Conservation (phyloP, 2,113 vertebrate genomes). For the Galemys pyrenaicus region DNA sequence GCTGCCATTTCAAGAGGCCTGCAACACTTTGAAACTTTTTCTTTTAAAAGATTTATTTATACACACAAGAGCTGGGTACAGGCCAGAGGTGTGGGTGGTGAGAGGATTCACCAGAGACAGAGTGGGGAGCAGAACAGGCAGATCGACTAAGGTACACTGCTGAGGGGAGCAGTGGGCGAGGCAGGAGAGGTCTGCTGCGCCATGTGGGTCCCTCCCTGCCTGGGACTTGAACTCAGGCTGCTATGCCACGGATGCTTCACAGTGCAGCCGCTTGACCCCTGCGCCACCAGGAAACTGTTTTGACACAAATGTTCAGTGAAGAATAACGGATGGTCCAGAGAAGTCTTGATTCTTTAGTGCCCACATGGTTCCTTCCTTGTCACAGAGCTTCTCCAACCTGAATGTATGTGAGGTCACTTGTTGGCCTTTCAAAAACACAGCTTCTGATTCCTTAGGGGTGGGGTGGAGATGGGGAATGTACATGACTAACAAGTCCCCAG, state of each 20-base stretch:
- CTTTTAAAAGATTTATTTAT: too few relatives aligned
- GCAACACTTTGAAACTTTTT: constrained; percentile 42
- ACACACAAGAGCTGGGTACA: too few relatives aligned
- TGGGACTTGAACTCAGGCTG: too few relatives aligned
- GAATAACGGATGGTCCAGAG: neutral
- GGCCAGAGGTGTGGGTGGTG: too few relatives aligned
- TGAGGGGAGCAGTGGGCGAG: too few relatives aligned
- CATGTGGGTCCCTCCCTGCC: too few relatives aligned
- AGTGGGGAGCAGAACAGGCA: too few relatives aligned
- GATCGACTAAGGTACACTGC: too few relatives aligned
- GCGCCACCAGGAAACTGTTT: constrained; percentile 21
- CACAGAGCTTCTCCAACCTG: constrained; percentile 15
- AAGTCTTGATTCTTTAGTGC: neutral
- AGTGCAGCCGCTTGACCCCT: too few relatives aligned
- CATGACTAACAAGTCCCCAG: neutral
- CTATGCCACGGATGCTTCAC: too few relatives aligned
- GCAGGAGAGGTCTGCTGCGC: too few relatives aligned
- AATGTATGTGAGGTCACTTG: neutral
- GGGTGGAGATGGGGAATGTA: neutral
- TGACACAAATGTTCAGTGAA: neutral
- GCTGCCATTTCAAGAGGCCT: neutral
- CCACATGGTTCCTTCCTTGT: neutral
- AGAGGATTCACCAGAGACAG: too few relatives aligned
- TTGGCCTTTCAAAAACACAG: constrained; percentile 4
- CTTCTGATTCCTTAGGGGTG: neutral